phyloP scores from a whole-genome alignment of 2,888 invertebrate genomes.

The Priocnemis perturbator region DNA sequence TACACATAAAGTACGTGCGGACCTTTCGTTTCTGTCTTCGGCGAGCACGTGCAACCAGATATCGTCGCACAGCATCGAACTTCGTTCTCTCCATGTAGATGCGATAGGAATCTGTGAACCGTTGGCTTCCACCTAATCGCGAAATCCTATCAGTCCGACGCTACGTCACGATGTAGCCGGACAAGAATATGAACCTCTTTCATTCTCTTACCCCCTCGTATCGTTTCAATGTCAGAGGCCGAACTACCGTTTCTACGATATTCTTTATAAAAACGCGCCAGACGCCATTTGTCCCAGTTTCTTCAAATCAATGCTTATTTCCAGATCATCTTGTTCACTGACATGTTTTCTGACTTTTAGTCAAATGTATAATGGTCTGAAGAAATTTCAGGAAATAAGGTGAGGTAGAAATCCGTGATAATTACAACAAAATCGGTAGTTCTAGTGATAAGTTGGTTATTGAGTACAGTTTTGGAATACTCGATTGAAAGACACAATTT shows the following conservation, averaged over 20 bases:
- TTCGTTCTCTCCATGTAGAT: conserved; percentile 27
- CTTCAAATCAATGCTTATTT: too few relatives aligned
- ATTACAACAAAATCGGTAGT: too few relatives aligned
- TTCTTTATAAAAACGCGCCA: conserved; percentile 23
- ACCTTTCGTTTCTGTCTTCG: not conserved
- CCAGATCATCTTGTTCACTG: too few relatives aligned
- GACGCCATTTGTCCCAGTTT: too few relatives aligned
- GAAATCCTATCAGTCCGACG: conserved; percentile 40
- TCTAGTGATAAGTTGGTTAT: too few relatives aligned
- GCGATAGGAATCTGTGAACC: conserved; percentile 52
- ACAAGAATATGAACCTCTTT: conserved; percentile 23
- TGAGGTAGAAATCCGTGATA: too few relatives aligned
- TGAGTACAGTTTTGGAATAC: too few relatives aligned
- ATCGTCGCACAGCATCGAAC: conserved; percentile 38
- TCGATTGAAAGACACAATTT: too few relatives aligned
- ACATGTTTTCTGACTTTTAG: too few relatives aligned
- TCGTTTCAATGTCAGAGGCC: conserved; percentile 41
- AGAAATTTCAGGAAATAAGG: too few relatives aligned
- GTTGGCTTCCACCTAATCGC: conserved; percentile 56
- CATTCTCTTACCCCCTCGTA: conserved; percentile 10
- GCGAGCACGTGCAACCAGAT: conserved; percentile 17
- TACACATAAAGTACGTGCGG: too few relatives aligned
- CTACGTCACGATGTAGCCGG: conserved; percentile 35
- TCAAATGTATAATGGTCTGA: too few relatives aligned
- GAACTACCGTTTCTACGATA: conserved; percentile 42